Conservation (phyloP, 2,888 invertebrate genomes). For the Leptodirus hochenwartii region DNA sequence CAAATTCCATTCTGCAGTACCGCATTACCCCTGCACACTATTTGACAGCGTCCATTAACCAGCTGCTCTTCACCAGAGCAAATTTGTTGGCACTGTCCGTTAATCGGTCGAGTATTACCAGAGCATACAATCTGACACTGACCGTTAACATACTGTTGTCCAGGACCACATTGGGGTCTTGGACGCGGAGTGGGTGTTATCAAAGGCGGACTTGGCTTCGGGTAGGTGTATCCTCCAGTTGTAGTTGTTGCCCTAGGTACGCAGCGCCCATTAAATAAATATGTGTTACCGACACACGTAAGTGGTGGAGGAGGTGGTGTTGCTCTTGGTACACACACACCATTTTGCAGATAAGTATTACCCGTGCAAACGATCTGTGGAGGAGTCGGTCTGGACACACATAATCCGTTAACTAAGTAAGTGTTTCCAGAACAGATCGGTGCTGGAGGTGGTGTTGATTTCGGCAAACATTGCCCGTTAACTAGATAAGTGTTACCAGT, state of each 20-base stretch:
- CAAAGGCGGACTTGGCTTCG: constrained; percentile 10
- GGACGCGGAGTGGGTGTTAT: constrained; percentile 5
- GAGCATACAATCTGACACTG: too few relatives aligned
- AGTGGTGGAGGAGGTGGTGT: constrained; percentile 8
- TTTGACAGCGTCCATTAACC: too few relatives aligned
- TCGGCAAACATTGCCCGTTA: constrained; percentile 6
- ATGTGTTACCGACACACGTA: constrained; percentile 7
- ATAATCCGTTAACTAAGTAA: constrained; percentile 7
- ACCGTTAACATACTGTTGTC: too few relatives aligned
- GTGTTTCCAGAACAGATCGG: constrained; percentile 8
- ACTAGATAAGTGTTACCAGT: constrained; percentile 5
- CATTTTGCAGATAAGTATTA: constrained; percentile 4
- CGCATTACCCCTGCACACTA: constrained; percentile 2
- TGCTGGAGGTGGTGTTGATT: constrained; percentile 4
- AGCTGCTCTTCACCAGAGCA: constrained; percentile 10
- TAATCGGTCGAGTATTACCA: too few relatives aligned
- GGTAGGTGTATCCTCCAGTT: constrained; percentile 9
- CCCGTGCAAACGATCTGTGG: constrained; percentile 7
- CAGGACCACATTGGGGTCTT: too few relatives aligned
- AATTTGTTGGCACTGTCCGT: too few relatives aligned
- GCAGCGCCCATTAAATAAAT: constrained; percentile 10
- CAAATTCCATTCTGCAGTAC: constrained; percentile 1
- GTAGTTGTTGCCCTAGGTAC: constrained; percentile 4
- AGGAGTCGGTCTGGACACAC: constrained; percentile 4
- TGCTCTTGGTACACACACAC: constrained; percentile 6